A percentile compares a stretch with the other conserved stretches of the same genome.
phyloP scores from a whole-genome alignment of 2,797 vertebrate genomes.

The Notolepis coatsorum region DNA sequence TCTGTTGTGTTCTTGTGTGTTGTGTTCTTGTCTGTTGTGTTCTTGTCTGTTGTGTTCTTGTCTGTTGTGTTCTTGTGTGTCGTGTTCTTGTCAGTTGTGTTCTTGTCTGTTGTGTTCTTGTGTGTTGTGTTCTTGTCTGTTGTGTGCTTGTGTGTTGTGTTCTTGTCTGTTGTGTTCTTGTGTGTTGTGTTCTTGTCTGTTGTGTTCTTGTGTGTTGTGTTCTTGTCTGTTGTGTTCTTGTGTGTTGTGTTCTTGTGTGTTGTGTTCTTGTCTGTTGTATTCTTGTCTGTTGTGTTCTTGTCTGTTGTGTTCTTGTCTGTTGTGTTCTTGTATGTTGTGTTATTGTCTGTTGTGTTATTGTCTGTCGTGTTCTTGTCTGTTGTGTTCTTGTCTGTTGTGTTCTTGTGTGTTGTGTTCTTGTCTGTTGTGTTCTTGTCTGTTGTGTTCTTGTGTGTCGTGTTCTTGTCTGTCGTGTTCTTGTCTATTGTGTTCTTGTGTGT shows the following conservation, averaged over 20 bases:
- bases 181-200: constrained; percentile 7
- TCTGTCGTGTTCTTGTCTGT: constrained; percentile 6
- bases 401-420: constrained; percentile 9
- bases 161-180: constrained; percentile 9
- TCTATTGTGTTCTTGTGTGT: not conserved
- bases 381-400: constrained; percentile 10
- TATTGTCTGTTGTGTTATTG: constrained; percentile 1
- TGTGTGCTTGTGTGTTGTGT: constrained; percentile 10
- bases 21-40: constrained; percentile 10
- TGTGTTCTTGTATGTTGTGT: constrained; percentile 10
- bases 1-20: constrained; percentile 7
- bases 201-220: constrained; percentile 10
- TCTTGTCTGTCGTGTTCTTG: not conserved
- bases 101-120: constrained; percentile 9
- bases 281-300: constrained; percentile 9
- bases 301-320: constrained; percentile 7
- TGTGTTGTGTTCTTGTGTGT: constrained; percentile 6
- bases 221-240: constrained; percentile 9
- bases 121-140: constrained; percentile 7
- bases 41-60: constrained; percentile 9
- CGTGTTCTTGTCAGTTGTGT: constrained; percentile 10
- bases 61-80: constrained; percentile 7
- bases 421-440: constrained; percentile 7
- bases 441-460: constrained; percentile 10
- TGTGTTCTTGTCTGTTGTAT: constrained; percentile 10